Evolutionary conservation across 2,113 vertebrate genomes (phyloP).

Genomic region (Hippoglossus stenolepis): DNA sequence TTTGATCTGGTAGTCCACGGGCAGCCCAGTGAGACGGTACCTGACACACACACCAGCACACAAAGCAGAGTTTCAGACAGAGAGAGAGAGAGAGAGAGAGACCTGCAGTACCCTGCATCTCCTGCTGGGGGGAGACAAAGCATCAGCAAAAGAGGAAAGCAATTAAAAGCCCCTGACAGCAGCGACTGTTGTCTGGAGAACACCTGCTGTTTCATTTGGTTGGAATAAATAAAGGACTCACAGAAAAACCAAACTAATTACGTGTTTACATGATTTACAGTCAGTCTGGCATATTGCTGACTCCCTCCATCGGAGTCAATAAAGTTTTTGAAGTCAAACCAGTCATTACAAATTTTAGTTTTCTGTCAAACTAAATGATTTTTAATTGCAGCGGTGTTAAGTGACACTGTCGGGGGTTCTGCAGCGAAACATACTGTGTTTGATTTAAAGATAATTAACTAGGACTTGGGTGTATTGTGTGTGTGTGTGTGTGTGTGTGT

Average conservation of each 20-base stretch:
- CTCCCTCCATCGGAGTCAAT: conserved; percentile 21
- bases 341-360: conserved; percentile 17
- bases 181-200: conserved; percentile 44
- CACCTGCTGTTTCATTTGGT: conserved; percentile 70
- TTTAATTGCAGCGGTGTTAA: neutral
- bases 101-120: conserved; percentile 31
- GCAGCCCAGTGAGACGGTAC: conserved; percentile 94
- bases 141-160: conserved; percentile 57
- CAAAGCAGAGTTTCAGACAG: no score
- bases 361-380: neutral
- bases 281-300: conserved; percentile 57
- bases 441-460: conserved; percentile 1
- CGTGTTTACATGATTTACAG: conserved; percentile 66
- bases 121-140: conserved; percentile 76
- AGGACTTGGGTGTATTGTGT: neutral
- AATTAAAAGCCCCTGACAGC: conserved; percentile 40
- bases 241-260: conserved; percentile 70
- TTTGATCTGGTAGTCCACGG: conserved; percentile 95
- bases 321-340: conserved; percentile 37
- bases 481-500: no score
- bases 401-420: neutral
- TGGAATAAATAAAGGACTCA: conserved; percentile 52
- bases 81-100: no score
- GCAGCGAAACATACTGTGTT: neutral
- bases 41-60: conserved; percentile 68